Evolutionary conservation across 2,113 vertebrate species (phyloP).

Genomic region (Nannobrachium achirus): DNA sequence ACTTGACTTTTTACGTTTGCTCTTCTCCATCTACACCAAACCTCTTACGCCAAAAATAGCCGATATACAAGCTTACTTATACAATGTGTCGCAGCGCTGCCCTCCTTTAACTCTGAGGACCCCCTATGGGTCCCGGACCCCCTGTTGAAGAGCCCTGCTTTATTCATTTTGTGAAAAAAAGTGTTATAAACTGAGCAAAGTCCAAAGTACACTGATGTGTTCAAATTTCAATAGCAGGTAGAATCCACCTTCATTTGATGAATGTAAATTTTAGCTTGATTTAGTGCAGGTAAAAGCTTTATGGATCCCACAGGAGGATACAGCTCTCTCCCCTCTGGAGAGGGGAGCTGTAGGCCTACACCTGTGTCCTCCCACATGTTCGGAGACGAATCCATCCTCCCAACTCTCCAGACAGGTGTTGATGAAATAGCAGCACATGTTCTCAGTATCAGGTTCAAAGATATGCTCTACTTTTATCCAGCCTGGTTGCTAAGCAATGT

Average conservation of each 20-base stretch:
- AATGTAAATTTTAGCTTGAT: neutral
- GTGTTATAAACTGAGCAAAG: neutral
- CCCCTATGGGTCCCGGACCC: too few relatives aligned
- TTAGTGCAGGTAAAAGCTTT: neutral
- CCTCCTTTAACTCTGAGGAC: too few relatives aligned
- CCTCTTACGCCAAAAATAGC: too few relatives aligned
- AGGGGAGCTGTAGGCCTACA: conserved; percentile 7
- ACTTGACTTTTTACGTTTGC: too few relatives aligned
- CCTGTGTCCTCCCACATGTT: conserved; percentile 4
- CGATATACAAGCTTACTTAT: too few relatives aligned
- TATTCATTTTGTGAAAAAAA: too few relatives aligned
- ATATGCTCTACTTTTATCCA: conserved; percentile 66
- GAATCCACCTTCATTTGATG: neutral
- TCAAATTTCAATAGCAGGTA: too few relatives aligned
- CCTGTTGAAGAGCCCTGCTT: too few relatives aligned
- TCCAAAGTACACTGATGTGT: neutral
- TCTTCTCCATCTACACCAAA: too few relatives aligned
- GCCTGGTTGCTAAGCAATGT: conserved; percentile 81
- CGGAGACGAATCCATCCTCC: neutral
- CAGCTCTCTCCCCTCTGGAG: neutral
- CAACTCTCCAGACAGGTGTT: conserved; percentile 28
- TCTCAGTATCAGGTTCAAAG: conserved; percentile 43
- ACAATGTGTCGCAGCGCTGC: too few relatives aligned
- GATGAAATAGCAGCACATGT: conserved; percentile 54
- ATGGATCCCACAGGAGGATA: neutral